These are phyloP conservation scores for Galemys pyrenaicus DNA, from an alignment of 2,113 vertebrate genomes.

Conservation along the genomic window DNA sequence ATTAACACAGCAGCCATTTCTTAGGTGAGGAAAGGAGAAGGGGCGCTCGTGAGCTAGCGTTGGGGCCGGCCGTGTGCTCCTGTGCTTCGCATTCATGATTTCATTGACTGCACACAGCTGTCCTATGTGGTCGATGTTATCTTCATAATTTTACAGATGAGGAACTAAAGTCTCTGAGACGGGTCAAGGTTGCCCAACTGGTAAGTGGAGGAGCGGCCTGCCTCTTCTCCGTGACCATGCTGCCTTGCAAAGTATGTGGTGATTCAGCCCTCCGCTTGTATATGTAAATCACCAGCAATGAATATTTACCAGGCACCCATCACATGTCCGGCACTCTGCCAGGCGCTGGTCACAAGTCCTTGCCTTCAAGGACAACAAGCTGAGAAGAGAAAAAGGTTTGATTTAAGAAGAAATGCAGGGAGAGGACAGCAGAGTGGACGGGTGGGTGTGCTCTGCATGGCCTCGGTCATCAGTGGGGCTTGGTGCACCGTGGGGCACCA, in stretches of 20 bases:
- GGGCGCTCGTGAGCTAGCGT: neutral
- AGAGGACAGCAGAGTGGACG: accelerated
- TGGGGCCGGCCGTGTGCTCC: neutral
- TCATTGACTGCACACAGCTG: neutral
- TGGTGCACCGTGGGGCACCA: neutral
- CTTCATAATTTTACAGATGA: slow-evolving; percentile 39
- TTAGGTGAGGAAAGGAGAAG: neutral
- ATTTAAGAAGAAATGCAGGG: neutral
- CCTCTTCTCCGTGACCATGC: neutral
- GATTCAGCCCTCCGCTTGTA: neutral
- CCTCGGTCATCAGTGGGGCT: neutral
- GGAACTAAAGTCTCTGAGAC: slow-evolving; percentile 12
- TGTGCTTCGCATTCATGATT: neutral
- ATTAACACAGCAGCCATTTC: neutral
- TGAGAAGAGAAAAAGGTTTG: neutral
- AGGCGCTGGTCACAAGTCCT: neutral
- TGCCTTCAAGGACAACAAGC: slow-evolving; percentile 46
- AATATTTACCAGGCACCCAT: slow-evolving; percentile 54
- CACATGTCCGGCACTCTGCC: neutral
- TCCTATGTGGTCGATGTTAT: neutral
- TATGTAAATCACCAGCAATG: slow-evolving; percentile 44
- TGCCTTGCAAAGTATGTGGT: neutral
- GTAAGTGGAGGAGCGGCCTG: neutral
- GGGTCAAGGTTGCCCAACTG: neutral
- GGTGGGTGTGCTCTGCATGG: neutral